Base-by-base conservation (phyloP, 92 coral and sea anemone species). In the Scolanthus callimorphus region DNA sequence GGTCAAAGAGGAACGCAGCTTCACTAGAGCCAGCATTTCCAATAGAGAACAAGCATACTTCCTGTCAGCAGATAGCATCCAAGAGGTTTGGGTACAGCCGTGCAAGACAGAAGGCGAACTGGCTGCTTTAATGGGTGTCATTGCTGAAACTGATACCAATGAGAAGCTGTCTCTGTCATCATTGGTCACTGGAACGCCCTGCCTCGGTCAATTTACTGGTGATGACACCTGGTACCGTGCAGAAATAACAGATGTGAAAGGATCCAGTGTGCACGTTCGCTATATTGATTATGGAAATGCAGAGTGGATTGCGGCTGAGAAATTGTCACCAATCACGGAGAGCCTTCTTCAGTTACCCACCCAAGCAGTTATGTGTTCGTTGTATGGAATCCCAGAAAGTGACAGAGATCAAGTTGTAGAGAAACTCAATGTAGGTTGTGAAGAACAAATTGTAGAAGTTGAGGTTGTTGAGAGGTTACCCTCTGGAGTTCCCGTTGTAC, bases 271-370 rank as follows among this genome's bases (percentile, higher is more conserved):
- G n/a, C n/a, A n/a, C n/a, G n/a, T n/a, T n/a, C n/a, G n/a, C n/a
- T n/a, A n/a, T n/a, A n/a, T n/a, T n/a, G 98, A 92, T 54, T 88
- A 73, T 71, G 98, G 98, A 22, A 84, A 92, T 62, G n/a, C n/a
- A n/a, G n/a, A n/a, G n/a, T n/a, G n/a, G n/a, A n/a, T n/a, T n/a
- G n/a, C n/a, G n/a, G n/a, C n/a, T n/a, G n/a, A n/a, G n/a, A n/a
- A n/a, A n/a, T n/a, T n/a, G n/a, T n/a, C n/a, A n/a, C 74, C 85
- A 22, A 87, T 91, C 17, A 66, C 60, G 27, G 63, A 69, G 1
- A 31, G 65, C 10, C 72, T 69, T 31, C 25, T 73, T 12, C 34
- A 53, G n/a, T 68, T 91, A 37, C 96, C 96, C 2, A 69, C 74
- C 1, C 96, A 87, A 48, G 86, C 83, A 44, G 52, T 91, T 28